Evolutionary conservation across 2,888 invertebrate genomes (phyloP), one percentile per base, ranked within the genome.

Genomic region (Leptopilina myrica): DNA sequence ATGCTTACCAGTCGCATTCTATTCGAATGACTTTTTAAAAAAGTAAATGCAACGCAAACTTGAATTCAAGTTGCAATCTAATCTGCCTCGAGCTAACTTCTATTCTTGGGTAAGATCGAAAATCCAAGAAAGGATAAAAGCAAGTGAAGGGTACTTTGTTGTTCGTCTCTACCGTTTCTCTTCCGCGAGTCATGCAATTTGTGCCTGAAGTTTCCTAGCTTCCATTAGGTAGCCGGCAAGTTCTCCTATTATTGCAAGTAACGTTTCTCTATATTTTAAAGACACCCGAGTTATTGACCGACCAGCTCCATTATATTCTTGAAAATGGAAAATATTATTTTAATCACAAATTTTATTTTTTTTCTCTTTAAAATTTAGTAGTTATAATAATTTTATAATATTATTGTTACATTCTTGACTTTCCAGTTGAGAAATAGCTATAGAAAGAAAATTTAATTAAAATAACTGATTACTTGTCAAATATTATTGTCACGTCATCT

Each of bases 171-270:
- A 43, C 82, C 84, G 82, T 82, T 78, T 76, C 73, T 73, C 56
- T 73, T 73, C 56, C 56, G n/a, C 73, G 33, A 73, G 15, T 73
- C 81, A 82, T 82, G 80, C 85, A 85, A 87, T 87, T 87, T 84
- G 84, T 86, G 84, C 84, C 78, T 53, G 78, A 88, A 88, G 85
- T 88, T 88, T 85, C 33, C 83, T 81, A 87, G 88, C 85, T 88
- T 88, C 88, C 88, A 88, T 88, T 88, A 88, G 84, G 85, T 82
- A 80, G 73, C 80, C 81, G 9, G 77, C 64, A 33, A 73, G 40
- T 73, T 73, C 69, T 49, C 26, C 26, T 69, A 53, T 69, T 73
- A 15, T 73, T 40, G 40, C 73, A 15, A 59, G 73, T 1, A 56
- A 15, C 56, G 56, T 59, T 73, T 73, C 73, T 59, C 73, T 59